Evolutionary conservation across 1,140 invertebrate genomes (phyloP).

Genomic region (Lasaia peninsularis): DNA sequence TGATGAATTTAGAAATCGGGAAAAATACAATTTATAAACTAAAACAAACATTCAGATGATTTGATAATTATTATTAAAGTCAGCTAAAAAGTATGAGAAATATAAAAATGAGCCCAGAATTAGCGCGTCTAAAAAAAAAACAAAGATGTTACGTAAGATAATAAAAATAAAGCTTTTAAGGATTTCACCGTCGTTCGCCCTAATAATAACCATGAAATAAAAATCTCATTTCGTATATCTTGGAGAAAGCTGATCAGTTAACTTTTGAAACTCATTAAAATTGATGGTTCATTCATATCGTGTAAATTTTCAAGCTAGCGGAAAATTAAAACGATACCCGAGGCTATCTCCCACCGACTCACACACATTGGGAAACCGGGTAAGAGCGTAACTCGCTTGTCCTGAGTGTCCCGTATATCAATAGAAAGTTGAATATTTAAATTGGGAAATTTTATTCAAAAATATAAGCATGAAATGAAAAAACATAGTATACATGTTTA

Average conservation of each 20-base stretch:
- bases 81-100: no score
- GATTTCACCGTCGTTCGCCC: neutral
- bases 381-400: conserved; percentile 13
- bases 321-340: conserved; percentile 75
- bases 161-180: conserved; percentile 2
- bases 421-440: neutral
- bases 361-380: conserved; percentile 39
- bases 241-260: conserved; percentile 57
- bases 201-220: conserved; percentile 11
- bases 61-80: no score
- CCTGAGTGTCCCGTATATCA: neutral
- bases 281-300: conserved; percentile 69
- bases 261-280: conserved; percentile 76
- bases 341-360: conserved; percentile 43
- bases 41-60: no score
- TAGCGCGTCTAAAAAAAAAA: no score
- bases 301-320: conserved; percentile 65
- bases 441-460: no score
- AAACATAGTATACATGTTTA: no score
- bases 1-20: no score
- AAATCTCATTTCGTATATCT: conserved; percentile 23
- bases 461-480: no score
- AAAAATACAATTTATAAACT: no score
- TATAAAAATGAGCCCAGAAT: no score
- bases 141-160: neutral